Evolutionary conservation across 2,797 vertebrate genomes (phyloP), one percentile per base, ranked within the genome.

Genomic region (Luscinia megarhynchos): DNA sequence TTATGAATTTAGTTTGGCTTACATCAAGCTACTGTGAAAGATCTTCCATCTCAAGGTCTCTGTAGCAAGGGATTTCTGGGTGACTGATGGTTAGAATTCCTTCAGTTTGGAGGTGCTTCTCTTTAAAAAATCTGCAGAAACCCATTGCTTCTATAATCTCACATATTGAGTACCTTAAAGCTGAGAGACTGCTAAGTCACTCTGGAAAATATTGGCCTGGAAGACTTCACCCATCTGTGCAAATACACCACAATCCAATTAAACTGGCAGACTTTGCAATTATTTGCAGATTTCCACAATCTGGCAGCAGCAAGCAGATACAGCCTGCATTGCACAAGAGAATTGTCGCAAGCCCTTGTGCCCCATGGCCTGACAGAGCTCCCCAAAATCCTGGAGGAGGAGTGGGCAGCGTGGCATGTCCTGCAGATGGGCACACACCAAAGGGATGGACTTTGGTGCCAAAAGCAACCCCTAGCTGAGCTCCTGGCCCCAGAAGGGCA

Each of bases 241-340:
- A 95, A 96, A 95, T 77, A 94, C 63, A 93, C 74, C 67, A 61
- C 85, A 92, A 93, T 94, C 85, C 94, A 93, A 93, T 96, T 94
- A 94, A 90, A 91, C 69, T 23, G 8, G 59, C 84, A 93, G 95
- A 95, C 88, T 88, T 76, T 1, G 10, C 88, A 96, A 90, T 95
- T 94, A 94, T 93, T 96, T 95, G 80, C 89, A 96, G 94, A 91
- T 88, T 93, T 93, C 82, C 51, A 69, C 85, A 90, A 91, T 72
- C 74, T 34, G 30, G 80, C 67, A 57, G 74, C 62, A 66, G 76
- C 62, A 46, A 76, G 45, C 74, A 89, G 80, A 94, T 78, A 30
- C 55, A 86, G 83, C 22, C 75, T 48, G 48, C 11, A 20, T 86
- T 94, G 85, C 83, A 63, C 55, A 95, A 94, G 43, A 0, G 0